A percentile compares a stretch with the other conserved stretches of the same genome.
Evolutionary conservation across 2,888 invertebrate species (phyloP).

Genomic region (Orchesellides sinensis): DNA sequence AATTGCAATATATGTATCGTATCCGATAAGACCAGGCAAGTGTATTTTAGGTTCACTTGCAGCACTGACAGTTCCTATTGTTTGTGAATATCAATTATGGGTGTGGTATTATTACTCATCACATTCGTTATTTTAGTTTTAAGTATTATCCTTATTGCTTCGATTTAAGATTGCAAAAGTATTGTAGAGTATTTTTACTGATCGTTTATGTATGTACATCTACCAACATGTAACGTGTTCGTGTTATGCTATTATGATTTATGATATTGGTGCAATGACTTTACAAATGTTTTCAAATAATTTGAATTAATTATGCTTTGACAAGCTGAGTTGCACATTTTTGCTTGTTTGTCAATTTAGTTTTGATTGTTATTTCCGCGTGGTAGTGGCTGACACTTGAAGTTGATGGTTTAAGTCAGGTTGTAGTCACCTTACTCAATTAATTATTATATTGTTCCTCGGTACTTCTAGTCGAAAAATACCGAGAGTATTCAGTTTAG

Average conservation of each 20-base stretch:
- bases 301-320: neutral
- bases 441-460: neutral
- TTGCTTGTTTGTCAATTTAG: neutral
- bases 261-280: conserved; percentile 38
- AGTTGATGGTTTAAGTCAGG: too few relatives aligned
- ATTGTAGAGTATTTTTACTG: neutral
- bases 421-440: too few relatives aligned
- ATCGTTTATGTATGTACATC: neutral
- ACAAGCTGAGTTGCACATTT: neutral
- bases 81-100: conserved; percentile 52
- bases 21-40: conserved; percentile 9
- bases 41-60: conserved; percentile 23
- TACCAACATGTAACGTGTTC: neutral
- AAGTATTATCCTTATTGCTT: neutral
- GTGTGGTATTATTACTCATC: neutral
- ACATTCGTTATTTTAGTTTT: neutral
- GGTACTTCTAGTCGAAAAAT: conserved; percentile 29
- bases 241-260: neutral
- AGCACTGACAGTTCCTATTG: conserved; percentile 67
- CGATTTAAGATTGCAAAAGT: neutral
- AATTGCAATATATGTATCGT: neutral
- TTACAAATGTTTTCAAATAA: neutral
- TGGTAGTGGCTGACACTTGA: neutral
- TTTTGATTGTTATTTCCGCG: neutral
- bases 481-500: conserved; percentile 4